phyloP scores from a whole-genome alignment of 2,888 invertebrate species.

The Aphidius colemani region DNA sequence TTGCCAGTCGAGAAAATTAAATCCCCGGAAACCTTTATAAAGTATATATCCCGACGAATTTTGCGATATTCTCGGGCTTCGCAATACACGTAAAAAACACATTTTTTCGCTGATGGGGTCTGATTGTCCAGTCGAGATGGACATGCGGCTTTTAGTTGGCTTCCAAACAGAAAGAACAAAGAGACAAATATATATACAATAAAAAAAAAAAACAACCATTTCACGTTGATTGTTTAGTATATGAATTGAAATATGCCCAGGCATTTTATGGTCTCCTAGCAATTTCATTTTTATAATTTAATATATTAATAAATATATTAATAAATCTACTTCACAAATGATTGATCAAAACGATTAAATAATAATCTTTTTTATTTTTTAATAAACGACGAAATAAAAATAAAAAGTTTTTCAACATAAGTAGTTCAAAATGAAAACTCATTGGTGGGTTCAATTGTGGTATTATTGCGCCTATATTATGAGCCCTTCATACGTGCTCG shows the following conservation, averaged over 20 bases:
- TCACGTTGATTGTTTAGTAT: slow-evolving; percentile 24
- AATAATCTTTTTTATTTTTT: neutral
- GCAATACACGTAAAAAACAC: slow-evolving; percentile 45
- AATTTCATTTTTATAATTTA: slow-evolving; percentile 10
- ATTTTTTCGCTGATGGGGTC: slow-evolving; percentile 23
- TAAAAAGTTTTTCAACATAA: slow-evolving; percentile 2
- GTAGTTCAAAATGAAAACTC: slow-evolving; percentile 41
- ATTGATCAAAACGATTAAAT: too few species aligned
- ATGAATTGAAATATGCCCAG: slow-evolving; percentile 25
- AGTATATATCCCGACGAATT: slow-evolving; percentile 43
- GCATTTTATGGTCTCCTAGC: slow-evolving; percentile 31
- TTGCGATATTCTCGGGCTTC: slow-evolving; percentile 51
- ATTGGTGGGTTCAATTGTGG: slow-evolving; percentile 42
- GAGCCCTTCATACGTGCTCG: slow-evolving; percentile 42
- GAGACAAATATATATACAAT: slow-evolving; percentile 24
- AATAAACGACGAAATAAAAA: neutral
- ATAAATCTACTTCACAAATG: too few species aligned
- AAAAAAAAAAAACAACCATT: slow-evolving; percentile 15
- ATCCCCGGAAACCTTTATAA: slow-evolving; percentile 44
- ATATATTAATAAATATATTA: neutral
- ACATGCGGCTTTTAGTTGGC: slow-evolving; percentile 42
- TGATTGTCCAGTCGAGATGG: slow-evolving; percentile 26
- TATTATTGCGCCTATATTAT: slow-evolving; percentile 35
- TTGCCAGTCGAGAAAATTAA: slow-evolving; percentile 39
- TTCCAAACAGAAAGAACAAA: slow-evolving; percentile 38